These are phyloP conservation scores for Stichopus chloronotus DNA, from an alignment of 35 echinoderm and acorn worm genomes.

Conservation along the genomic window DNA sequence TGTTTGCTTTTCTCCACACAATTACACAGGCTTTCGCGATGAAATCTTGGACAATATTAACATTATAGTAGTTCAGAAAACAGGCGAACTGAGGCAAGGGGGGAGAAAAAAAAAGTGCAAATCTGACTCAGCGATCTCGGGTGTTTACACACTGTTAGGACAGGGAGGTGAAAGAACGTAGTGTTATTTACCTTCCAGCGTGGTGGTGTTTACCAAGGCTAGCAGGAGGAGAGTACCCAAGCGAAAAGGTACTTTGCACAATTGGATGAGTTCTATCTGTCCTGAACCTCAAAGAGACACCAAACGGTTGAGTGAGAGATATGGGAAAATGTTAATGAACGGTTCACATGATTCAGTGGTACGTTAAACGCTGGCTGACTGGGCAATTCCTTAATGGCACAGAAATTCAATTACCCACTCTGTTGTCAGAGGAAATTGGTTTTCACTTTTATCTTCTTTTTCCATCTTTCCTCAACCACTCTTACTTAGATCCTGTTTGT, in stretches of 20 bases:
- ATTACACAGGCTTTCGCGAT: neutral
- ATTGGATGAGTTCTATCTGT: neutral
- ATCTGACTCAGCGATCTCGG: neutral
- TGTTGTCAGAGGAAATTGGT: conserved; percentile 13
- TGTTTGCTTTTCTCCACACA: neutral
- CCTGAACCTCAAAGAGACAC: neutral
- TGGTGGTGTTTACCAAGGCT: conserved; percentile 24
- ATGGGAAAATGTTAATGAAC: conserved; percentile 18
- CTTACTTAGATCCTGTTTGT: neutral
- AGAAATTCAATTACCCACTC: conserved; percentile 31
- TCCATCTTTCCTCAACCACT: neutral
- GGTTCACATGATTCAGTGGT: neutral
- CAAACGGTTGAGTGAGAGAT: neutral
- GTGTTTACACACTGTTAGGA: neutral
- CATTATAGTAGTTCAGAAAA: too few species aligned
- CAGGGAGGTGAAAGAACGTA: conserved; percentile 31
- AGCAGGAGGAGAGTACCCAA: neutral
- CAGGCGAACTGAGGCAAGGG: neutral
- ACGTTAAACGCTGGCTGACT: neutral
- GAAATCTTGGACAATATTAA: too few species aligned
- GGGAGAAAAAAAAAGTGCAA: neutral
- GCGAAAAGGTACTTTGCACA: conserved; percentile 17
- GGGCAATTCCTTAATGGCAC: conserved; percentile 37
- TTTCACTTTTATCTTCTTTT: conserved; percentile 1
- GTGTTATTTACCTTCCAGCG: conserved; percentile 30